Conservation (phyloP, 2,888 invertebrate species). For the Cryptosula pallasiana region DNA sequence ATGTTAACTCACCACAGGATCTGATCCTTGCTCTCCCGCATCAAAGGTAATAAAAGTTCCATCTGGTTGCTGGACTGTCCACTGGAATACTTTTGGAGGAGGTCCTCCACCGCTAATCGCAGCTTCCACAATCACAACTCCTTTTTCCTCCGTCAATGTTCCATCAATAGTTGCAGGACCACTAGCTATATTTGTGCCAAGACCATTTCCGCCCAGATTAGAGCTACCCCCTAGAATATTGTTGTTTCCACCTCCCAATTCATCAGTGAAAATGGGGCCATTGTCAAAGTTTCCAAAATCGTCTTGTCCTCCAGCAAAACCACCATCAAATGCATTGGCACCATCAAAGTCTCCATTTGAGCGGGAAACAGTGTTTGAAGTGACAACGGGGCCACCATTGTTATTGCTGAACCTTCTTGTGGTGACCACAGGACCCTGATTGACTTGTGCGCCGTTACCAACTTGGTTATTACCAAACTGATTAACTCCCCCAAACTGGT, state of each 20-base stretch:
- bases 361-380: background rate
- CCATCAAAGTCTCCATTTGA: background rate
- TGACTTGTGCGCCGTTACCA: background rate
- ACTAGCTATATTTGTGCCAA: background rate
- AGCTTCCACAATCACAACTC: background rate
- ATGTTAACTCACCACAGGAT: background rate
- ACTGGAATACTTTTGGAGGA: background rate
- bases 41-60: background rate
- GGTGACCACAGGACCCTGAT: background rate
- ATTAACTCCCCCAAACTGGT: background rate
- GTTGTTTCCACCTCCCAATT: too few relatives aligned
- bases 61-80: conserved; percentile 16
- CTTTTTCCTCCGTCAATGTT: background rate
- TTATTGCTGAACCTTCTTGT: background rate
- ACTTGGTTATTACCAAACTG: background rate
- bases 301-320: background rate
- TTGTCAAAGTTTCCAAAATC: too few relatives aligned
- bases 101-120: background rate
- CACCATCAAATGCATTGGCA: background rate
- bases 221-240: background rate
- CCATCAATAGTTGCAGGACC: background rate
- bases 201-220: background rate
- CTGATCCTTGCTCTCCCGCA: background rate
- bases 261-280: too few relatives aligned
- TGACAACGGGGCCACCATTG: background rate